These are phyloP conservation scores for Helogale parvula DNA, from an alignment of 2,113 vertebrate genomes.

Conservation along the genomic window DNA sequence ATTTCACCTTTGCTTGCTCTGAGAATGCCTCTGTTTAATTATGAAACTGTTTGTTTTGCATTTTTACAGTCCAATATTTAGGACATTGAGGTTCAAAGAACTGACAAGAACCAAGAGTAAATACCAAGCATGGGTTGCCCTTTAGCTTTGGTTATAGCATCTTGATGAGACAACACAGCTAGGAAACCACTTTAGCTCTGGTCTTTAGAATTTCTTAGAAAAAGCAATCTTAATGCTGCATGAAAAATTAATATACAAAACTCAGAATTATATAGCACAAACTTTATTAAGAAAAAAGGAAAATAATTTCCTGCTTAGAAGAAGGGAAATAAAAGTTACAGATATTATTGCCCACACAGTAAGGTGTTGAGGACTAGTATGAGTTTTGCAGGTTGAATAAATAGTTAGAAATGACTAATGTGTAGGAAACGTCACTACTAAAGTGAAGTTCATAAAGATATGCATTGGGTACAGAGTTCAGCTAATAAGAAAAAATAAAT, in stretches of 20 bases:
- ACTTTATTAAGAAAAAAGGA: constrained; percentile 55
- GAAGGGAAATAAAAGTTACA: constrained; percentile 79
- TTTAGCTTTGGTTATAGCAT: constrained; percentile 38
- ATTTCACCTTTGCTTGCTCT: background rate
- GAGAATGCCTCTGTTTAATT: constrained; percentile 33
- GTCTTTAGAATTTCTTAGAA: constrained; percentile 42
- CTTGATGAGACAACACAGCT: constrained; percentile 51
- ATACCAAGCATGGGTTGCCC: background rate
- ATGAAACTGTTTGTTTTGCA: background rate
- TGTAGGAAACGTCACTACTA: background rate
- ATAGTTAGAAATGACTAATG: background rate
- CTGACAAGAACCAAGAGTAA: constrained; percentile 41
- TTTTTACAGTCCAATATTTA: constrained; percentile 26
- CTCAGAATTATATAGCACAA: constrained; percentile 65
- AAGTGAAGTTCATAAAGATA: background rate
- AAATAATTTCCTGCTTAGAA: constrained; percentile 63
- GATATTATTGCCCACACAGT: constrained; percentile 63
- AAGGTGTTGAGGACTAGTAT: background rate
- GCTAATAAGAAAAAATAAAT: background rate
- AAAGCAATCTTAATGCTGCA: constrained; percentile 61
- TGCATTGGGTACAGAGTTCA: background rate
- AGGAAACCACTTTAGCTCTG: constrained; percentile 46
- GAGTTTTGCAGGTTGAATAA: constrained; percentile 32
- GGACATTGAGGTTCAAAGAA: constrained; percentile 1
- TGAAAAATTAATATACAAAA: constrained; percentile 68